Conservation (phyloP, 1,140 invertebrate species). For the Bilobella aurantiaca region DNA sequence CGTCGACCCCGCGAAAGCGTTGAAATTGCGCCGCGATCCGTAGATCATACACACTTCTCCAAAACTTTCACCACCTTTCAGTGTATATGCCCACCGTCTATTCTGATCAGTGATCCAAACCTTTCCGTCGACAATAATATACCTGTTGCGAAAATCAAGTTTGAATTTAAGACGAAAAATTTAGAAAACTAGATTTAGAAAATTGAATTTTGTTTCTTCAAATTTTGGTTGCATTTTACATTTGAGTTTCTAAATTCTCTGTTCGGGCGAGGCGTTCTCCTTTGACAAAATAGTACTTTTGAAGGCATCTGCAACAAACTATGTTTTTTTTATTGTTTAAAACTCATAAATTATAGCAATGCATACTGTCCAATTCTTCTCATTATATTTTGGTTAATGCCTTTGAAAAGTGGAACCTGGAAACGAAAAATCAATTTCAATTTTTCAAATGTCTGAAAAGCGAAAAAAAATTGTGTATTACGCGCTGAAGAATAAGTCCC, state of each 20-base stretch:
- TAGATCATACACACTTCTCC: constrained; percentile 9
- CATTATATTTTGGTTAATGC: constrained; percentile 5
- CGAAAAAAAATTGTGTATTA: background rate
- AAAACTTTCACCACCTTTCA: constrained; percentile 3
- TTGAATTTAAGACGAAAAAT: background rate
- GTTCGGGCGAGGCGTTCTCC: constrained; percentile 6
- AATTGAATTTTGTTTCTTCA: no score
- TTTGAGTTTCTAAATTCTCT: constrained; percentile 15
- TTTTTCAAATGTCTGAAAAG: background rate
- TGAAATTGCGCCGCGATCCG: background rate
- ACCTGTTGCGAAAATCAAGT: background rate
- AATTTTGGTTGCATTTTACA: background rate
- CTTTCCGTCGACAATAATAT: constrained; percentile 11
- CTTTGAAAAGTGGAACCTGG: constrained; percentile 13
- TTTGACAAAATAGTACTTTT: constrained; percentile 14
- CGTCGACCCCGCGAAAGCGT: constrained; percentile 5
- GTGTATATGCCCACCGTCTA: constrained; percentile 1
- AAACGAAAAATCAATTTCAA: background rate
- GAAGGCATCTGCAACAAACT: background rate
- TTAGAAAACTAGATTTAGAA: no score
- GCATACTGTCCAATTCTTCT: constrained; percentile 6
- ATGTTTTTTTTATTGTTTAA: no score
- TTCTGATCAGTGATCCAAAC: constrained; percentile 13
- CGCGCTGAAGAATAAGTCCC: background rate
- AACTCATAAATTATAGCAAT: background rate